Evolutionary conservation across 2,797 vertebrate genomes (phyloP).

Genomic region (Triplophysa yarkandensis): DNA sequence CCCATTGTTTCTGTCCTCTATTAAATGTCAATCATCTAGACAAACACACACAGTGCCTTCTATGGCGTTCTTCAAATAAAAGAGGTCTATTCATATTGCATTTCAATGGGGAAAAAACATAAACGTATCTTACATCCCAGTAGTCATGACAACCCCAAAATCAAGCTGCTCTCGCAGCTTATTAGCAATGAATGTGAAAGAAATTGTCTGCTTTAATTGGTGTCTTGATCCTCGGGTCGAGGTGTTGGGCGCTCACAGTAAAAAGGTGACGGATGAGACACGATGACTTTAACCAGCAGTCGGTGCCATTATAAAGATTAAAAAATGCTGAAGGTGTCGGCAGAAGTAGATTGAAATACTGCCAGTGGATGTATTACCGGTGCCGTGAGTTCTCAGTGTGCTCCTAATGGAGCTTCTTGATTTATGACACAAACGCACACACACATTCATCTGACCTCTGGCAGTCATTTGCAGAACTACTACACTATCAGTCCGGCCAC

Average conservation of each 20-base stretch:
- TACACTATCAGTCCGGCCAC: background rate
- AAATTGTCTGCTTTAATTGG: constrained; percentile 79
- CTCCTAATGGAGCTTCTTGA: constrained; percentile 50
- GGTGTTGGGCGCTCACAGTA: constrained; percentile 69
- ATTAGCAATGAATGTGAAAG: constrained; percentile 71
- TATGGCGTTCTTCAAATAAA: constrained; percentile 15
- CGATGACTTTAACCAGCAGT: constrained; percentile 62
- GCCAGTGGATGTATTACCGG: constrained; percentile 61
- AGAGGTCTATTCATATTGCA: background rate
- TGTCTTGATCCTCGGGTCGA: constrained; percentile 74
- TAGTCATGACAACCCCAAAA: constrained; percentile 1
- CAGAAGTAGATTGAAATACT: constrained; percentile 61
- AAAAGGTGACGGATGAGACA: constrained; percentile 71
- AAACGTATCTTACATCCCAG: background rate
- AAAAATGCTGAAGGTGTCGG: constrained; percentile 64
- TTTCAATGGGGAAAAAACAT: background rate
- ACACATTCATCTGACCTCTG: constrained; percentile 31
- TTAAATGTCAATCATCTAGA: constrained; percentile 48
- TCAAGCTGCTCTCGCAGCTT: constrained; percentile 2
- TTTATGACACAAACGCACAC: constrained; percentile 43
- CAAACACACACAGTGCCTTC: constrained; percentile 27
- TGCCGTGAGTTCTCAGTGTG: constrained; percentile 46
- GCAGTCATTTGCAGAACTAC: constrained; percentile 29
- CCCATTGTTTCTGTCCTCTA: constrained; percentile 45
- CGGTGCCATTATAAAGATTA: constrained; percentile 71